Conservation (phyloP, 2,888 invertebrate species). For the Ochropacha duplaris region DNA sequence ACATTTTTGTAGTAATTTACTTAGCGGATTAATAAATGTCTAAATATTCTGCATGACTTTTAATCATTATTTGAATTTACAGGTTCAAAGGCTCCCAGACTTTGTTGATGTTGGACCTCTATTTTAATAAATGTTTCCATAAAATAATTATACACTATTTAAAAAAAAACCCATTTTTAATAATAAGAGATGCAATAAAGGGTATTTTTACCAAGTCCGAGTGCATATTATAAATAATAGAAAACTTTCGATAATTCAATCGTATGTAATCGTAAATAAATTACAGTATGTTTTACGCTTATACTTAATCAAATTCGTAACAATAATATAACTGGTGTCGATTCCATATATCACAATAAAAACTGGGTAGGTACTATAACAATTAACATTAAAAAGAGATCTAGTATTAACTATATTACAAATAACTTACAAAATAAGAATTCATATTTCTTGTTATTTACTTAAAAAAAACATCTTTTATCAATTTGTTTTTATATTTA, state of each 20-base stretch:
- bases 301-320: not conserved
- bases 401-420: not conserved
- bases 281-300: not conserved
- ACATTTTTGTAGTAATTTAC: too few relatives aligned
- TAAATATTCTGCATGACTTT: not conserved
- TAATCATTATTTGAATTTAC: not conserved
- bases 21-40: not conserved
- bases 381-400: not conserved
- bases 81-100: not conserved
- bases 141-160: too few relatives aligned
- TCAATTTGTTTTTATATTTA: too few relatives aligned
- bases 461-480: too few relatives aligned
- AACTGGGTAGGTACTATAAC: not conserved
- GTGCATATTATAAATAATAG: not conserved
- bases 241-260: not conserved
- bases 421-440: not conserved
- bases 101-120: not conserved
- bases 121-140: not conserved
- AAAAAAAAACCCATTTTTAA: too few relatives aligned
- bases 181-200: too few relatives aligned
- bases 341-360: constrained; percentile 3
- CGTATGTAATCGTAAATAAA: not conserved
- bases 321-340: not conserved
- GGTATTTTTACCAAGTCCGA: too few relatives aligned
- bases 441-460: not conserved